Evolutionary conservation across 2,888 invertebrate species (phyloP), one percentile per base, ranked within the genome.

Genomic region (Lasiommata megera): DNA sequence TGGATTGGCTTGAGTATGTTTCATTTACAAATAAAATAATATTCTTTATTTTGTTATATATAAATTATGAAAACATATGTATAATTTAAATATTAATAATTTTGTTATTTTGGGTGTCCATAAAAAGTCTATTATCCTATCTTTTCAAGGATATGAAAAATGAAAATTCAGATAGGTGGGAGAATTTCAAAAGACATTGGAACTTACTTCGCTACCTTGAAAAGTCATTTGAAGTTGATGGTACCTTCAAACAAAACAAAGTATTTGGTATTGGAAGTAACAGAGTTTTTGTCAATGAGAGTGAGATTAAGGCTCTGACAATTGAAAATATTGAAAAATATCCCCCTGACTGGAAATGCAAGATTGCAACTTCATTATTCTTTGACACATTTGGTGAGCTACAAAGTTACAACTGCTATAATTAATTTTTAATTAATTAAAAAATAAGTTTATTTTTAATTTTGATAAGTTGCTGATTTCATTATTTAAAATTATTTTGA

Each of bases 371-470:
- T n/a, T 80, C 86, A 63, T 72, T 93, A 53, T 93, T 93, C 76
- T 91, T 93, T 73, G 84, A 84, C 62, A 89, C 84, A 58, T 90
- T 92, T 82, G 93, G 93, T 93, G 80, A 87, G 88, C 74, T 44
- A 40, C 36, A 50, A 48, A 16, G 17, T 44, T 44, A 1, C 7
- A 28, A 41, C 7, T 41, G 18, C 17, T 11, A 16, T 1, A n/a
- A 16, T 7, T 9, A 9, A 23, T n/a, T n/a, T n/a, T n/a, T n/a
- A n/a, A n/a, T n/a, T n/a, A n/a, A n/a, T n/a, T n/a, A n/a, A n/a
- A n/a, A n/a, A n/a, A n/a, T n/a, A n/a, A n/a, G n/a, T n/a, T n/a
- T n/a, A n/a, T n/a, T n/a, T n/a, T n/a, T n/a, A n/a, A n/a, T n/a
- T n/a, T n/a, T n/a, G n/a, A n/a, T n/a, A n/a, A n/a, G n/a, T n/a